Evolutionary conservation across 2,888 invertebrate genomes (phyloP).

Genomic region (Erpobdella octoculata): DNA sequence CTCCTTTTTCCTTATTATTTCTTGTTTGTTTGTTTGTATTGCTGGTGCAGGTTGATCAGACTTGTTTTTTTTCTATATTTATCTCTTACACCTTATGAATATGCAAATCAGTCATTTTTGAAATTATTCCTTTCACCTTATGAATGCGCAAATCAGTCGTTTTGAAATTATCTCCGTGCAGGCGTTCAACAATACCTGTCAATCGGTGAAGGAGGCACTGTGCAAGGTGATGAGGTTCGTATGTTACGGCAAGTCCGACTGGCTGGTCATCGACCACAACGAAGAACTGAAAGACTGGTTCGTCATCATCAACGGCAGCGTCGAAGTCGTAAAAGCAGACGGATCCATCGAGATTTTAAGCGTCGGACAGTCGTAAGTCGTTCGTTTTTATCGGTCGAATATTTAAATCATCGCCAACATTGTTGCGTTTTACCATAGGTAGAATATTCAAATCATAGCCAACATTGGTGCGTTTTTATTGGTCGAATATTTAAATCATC

Average conservation of each 20-base stretch:
- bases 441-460: no score
- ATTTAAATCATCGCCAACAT: no score
- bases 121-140: not conserved
- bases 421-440: no score
- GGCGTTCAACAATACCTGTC: conserved; percentile 19
- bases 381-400: not conserved
- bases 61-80: not conserved
- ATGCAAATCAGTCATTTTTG: not conserved
- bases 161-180: not conserved
- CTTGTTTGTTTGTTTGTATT: not conserved
- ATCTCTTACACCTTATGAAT: no score
- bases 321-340: conserved; percentile 15
- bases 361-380: conserved; percentile 20
- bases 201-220: conserved; percentile 9
- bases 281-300: conserved; percentile 16
- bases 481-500: no score
- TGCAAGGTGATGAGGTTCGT: conserved; percentile 7
- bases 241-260: not conserved
- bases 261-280: not conserved
- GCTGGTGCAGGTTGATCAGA: not conserved
- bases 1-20: not conserved
- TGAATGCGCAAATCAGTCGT: not conserved
- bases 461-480: no score
- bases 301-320: conserved; percentile 15
- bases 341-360: conserved; percentile 15